Evolutionary conservation across 2,113 vertebrate genomes (phyloP).

Genomic region (Hipposideros armiger): DNA sequence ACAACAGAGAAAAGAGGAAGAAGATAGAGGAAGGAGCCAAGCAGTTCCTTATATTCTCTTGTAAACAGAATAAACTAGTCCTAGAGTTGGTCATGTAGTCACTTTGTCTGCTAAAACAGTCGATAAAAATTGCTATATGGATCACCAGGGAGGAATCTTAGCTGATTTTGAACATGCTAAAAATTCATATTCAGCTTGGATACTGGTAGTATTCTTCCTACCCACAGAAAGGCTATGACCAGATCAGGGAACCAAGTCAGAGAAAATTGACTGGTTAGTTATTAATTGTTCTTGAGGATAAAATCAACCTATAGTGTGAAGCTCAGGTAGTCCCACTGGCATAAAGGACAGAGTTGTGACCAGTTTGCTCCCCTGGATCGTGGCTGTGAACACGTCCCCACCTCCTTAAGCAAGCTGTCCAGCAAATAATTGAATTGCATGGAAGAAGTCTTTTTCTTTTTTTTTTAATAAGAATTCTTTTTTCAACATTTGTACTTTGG

Average conservation of each 20-base stretch:
- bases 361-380: not conserved
- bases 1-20: not conserved
- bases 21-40: not conserved
- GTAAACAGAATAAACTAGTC: not conserved
- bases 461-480: no score
- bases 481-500: not conserved
- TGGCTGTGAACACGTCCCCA: not conserved
- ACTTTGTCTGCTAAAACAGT: not conserved
- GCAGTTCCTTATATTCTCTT: not conserved
- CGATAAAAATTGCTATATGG: not conserved
- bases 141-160: not conserved
- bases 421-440: not conserved
- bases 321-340: not conserved
- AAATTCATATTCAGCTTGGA: not conserved
- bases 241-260: not conserved
- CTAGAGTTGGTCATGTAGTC: not conserved
- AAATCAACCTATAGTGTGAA: not conserved
- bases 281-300: not conserved
- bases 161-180: not conserved
- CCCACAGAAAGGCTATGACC: not conserved
- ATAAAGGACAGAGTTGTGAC: not conserved
- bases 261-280: not conserved
- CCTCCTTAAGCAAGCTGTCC: not conserved
- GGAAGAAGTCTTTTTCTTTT: not conserved
- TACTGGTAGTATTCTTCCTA: conserved; percentile 24